Base-by-base conservation (phyloP, 2,888 invertebrate genomes). In the Saturnia japonica region DNA sequence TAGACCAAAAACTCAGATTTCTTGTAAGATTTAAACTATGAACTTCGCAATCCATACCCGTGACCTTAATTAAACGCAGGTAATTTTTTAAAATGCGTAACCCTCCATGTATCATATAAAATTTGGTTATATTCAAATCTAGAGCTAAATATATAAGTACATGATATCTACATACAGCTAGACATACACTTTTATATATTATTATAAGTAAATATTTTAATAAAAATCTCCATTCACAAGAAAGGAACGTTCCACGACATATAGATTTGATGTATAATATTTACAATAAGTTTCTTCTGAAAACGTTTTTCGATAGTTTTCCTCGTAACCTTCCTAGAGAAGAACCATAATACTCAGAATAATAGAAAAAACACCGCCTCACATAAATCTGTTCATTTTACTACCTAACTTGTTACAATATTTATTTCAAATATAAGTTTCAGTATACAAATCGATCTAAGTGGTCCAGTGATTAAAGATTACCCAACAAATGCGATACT, bases 161-260 rank as follows among this genome's bases (percentile, higher is more conserved):
- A 78, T 80, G 82, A 76, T 75, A 75, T 78, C 87, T 88, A 88
- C 84, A 72, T 78, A 64, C 64, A 64, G 19, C 89, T 91, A 89
- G 85, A 88, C 87, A 85, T 87, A 86, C 79, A 86, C 80, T 76
- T 79, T 78, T 70, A 82, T 86, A 85, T 82, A 83, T 78, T 51
- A 51, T 51, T 57, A 76, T 77, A 77, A 79, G 76, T 73, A 79
- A 74, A 84, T 87, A 85, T 88, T 60, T 28, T 88, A 88, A 88
- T 89, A 91, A 85, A 60, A 89, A 91, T 88, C 85, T 80, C 22
- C 84, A 85, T 86, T 84, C 82, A 86, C 28, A 88, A 88, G 87
- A 90, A 88, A 92, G 90, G 88, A 93, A 93, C 88, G 87, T 88
- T 88, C 74, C 84, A 91, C 91, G 85, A 92, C 91, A 93, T 81